Conservation (phyloP, 1,140 invertebrate species). For the Caenorhabditis latens region DNA sequence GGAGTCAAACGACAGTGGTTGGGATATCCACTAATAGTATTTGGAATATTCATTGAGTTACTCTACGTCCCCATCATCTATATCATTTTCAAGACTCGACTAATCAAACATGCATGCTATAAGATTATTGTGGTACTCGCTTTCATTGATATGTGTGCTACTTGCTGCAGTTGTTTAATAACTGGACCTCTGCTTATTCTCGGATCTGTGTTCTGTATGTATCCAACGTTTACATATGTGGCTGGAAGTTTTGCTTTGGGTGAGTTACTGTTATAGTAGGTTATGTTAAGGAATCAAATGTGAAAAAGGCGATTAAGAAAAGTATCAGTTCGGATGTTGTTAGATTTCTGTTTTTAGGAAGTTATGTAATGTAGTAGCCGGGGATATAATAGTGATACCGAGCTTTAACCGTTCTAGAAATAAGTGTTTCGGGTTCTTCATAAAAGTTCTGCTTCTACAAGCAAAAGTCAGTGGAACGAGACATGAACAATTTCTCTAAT, state of each 20-base stretch:
- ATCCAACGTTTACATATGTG: constrained; percentile 59
- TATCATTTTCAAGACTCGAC: constrained; percentile 36
- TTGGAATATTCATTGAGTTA: constrained; percentile 37
- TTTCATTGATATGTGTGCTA: constrained; percentile 32
- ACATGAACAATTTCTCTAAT: too few relatives aligned
- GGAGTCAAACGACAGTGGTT: constrained; percentile 37
- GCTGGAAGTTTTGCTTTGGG: constrained; percentile 12
- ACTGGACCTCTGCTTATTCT: constrained; percentile 50
- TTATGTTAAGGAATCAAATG: too few relatives aligned
- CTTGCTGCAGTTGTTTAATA: constrained; percentile 38
- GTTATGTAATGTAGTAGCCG: too few relatives aligned
- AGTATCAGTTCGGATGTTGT: too few relatives aligned
- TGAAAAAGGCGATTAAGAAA: too few relatives aligned
- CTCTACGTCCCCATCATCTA: constrained; percentile 48
- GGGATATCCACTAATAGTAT: neutral
- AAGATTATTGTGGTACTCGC: constrained; percentile 57
- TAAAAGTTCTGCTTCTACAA: too few relatives aligned
- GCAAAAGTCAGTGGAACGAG: too few relatives aligned
- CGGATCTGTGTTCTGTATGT: constrained; percentile 56
- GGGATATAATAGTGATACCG: too few relatives aligned
- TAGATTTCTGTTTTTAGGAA: too few relatives aligned
- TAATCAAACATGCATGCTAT: constrained; percentile 53
- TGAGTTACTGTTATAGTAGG: neutral
- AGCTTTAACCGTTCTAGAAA: too few relatives aligned
- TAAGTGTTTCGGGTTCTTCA: too few relatives aligned